These are phyloP conservation scores for Etheostoma cragini DNA, from an alignment of 2,113 vertebrate species.

Conservation along the genomic window DNA sequence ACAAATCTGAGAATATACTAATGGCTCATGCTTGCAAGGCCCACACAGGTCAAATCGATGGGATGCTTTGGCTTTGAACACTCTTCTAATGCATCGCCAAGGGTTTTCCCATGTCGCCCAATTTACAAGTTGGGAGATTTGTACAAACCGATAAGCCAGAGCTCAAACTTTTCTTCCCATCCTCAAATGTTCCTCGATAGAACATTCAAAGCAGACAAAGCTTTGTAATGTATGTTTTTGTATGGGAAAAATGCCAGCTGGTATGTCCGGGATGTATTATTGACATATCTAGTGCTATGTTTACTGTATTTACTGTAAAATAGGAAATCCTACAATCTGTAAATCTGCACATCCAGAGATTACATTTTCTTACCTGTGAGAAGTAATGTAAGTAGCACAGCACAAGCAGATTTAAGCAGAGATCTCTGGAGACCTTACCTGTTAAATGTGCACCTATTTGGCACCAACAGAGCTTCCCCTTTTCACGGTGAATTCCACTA, in stretches of 20 bases:
- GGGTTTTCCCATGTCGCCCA: conserved; percentile 78
- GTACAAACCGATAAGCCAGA: conserved; percentile 56
- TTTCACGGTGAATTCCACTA: conserved; percentile 15
- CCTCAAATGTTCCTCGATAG: conserved; percentile 41
- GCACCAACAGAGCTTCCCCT: neutral
- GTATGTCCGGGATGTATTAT: conserved; percentile 14
- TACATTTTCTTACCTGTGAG: neutral
- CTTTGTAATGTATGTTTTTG: neutral
- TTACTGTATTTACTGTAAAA: conserved; percentile 6
- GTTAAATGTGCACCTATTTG: conserved; percentile 28
- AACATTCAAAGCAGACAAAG: conserved; percentile 30
- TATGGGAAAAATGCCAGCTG: conserved; percentile 4
- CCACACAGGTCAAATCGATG: conserved; percentile 85
- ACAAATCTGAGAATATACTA: conserved; percentile 78
- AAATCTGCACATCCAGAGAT: neutral
- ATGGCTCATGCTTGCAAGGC: conserved; percentile 78
- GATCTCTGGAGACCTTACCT: conserved; percentile 10
- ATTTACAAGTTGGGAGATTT: conserved; percentile 81
- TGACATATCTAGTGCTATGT: neutral
- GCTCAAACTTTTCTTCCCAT: conserved; percentile 66
- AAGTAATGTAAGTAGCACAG: neutral
- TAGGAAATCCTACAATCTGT: neutral
- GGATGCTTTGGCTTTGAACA: conserved; percentile 72
- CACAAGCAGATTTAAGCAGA: conserved; percentile 4
- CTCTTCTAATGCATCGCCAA: conserved; percentile 80